A percentile compares a stretch with the other conserved stretches of the same genome.
Conservation (phyloP, 2,888 invertebrate species). For the Acanthopleura granulata region DNA sequence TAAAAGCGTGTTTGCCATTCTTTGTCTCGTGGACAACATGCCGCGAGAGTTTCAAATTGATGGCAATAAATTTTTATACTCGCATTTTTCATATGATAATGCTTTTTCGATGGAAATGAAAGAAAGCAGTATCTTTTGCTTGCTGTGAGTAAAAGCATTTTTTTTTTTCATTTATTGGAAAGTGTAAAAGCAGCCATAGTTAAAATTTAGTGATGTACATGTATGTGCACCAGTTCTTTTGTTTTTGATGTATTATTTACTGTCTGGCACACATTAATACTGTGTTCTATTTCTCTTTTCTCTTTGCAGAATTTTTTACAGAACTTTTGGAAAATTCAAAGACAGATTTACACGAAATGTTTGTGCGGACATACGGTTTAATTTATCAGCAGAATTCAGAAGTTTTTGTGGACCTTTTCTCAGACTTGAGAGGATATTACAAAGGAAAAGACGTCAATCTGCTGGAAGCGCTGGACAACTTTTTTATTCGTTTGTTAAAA, state of each 20-base stretch:
- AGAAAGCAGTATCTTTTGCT: no score
- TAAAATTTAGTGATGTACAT: no score
- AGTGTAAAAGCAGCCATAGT: no score
- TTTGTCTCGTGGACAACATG: no score
- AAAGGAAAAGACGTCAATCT: conserved; percentile 79
- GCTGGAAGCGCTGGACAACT: conserved; percentile 88
- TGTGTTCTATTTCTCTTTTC: conserved; percentile 26
- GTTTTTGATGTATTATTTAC: no score
- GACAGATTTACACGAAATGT: conserved; percentile 93
- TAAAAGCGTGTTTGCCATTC: no score
- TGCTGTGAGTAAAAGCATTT: no score
- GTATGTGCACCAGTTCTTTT: no score
- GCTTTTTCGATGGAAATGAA: no score
- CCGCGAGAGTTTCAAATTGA: no score
- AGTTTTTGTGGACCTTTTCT: conserved; percentile 92
- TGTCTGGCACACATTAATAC: conserved; percentile 18
- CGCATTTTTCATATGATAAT: conserved; percentile 4
- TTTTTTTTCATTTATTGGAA: no score
- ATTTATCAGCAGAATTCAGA: conserved; percentile 94
- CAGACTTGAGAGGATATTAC: conserved; percentile 91
- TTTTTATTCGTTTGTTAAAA: conserved; percentile 93
- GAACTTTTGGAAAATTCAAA: conserved; percentile 86
- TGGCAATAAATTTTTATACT: no score
- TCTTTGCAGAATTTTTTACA: conserved; percentile 87
- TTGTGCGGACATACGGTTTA: conserved; percentile 93